Evolutionary conservation across 2,797 vertebrate species (phyloP).

Genomic region (Pseudocheirus occidentalis): DNA sequence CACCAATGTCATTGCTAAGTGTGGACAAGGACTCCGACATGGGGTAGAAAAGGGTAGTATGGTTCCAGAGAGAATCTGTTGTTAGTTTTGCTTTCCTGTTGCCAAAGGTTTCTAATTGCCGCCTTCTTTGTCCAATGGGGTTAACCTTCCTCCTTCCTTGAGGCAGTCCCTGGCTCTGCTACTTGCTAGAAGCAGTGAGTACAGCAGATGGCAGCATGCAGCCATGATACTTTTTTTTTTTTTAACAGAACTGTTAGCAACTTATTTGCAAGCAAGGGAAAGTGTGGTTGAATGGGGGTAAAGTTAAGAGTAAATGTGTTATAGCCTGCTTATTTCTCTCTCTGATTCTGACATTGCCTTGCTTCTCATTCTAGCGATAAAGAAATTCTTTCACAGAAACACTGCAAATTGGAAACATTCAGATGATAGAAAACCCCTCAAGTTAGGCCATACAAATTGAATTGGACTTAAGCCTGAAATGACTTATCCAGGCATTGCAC

Average conservation of each 20-base stretch:
- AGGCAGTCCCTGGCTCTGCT: accelerated
- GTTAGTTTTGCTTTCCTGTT: too few relatives aligned
- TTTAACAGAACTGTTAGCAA: background rate
- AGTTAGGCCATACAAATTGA: background rate
- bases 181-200: slow-evolving; percentile 35
- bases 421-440: background rate
- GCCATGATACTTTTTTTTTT: slow-evolving; percentile 38
- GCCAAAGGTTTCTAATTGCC: background rate
- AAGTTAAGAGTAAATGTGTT: background rate
- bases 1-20: background rate
- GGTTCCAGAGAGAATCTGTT: background rate
- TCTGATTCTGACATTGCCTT: background rate
- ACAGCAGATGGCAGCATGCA: slow-evolving; percentile 84
- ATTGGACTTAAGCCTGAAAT: slow-evolving; percentile 4
- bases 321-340: background rate
- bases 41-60: background rate
- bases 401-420: background rate
- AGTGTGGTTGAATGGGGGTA: background rate
- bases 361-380: background rate
- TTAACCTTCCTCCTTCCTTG: accelerated
- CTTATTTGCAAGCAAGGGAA: accelerated
- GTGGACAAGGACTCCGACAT: background rate
- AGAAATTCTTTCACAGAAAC: slow-evolving; percentile 29
- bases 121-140: background rate
- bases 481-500: background rate